These are phyloP conservation scores for Maconellicoccus hirsutus DNA, from an alignment of 1,140 invertebrate species.

Conservation along the genomic window DNA sequence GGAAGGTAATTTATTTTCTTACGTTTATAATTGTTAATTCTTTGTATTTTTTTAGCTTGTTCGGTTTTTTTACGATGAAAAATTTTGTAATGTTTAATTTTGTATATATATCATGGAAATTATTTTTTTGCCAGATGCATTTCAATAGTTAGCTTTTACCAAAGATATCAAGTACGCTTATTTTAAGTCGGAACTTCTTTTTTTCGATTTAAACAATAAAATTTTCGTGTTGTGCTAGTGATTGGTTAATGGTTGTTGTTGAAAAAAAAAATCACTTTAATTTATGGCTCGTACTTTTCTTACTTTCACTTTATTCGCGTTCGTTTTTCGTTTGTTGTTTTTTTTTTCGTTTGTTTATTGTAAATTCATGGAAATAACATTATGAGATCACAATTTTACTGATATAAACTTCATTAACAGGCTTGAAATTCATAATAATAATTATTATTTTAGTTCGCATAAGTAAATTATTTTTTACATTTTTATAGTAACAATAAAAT, in stretches of 20 bases:
- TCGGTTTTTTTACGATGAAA: background rate
- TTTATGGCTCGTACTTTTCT: background rate
- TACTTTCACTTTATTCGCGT: background rate
- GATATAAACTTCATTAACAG: background rate
- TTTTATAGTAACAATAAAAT: background rate
- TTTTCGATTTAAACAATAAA: background rate
- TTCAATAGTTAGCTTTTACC: background rate
- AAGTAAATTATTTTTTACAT: constrained; percentile 6
- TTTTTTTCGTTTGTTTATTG: background rate
- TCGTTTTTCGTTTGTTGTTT: background rate
- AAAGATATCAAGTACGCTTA: background rate
- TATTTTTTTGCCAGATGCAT: too few species aligned
- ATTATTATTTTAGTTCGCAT: background rate
- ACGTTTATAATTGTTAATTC: background rate
- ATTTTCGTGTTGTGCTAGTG: too few species aligned
- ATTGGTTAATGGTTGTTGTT: too few species aligned
- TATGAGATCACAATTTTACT: background rate
- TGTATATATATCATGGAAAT: too few species aligned
- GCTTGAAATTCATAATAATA: background rate
- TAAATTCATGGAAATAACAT: background rate
- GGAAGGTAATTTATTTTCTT: background rate
- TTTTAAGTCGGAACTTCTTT: background rate
- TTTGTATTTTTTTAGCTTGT: background rate
- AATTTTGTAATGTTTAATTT: background rate
- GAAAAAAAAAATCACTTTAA: too few species aligned